Percentiles rank a stretch among this genome's conserved stretches.
These are phyloP conservation scores for Cassiopea andromeda DNA, from an alignment of 30 jellyfish, hydroid and myxozoan species.

Conservation along the genomic window DNA sequence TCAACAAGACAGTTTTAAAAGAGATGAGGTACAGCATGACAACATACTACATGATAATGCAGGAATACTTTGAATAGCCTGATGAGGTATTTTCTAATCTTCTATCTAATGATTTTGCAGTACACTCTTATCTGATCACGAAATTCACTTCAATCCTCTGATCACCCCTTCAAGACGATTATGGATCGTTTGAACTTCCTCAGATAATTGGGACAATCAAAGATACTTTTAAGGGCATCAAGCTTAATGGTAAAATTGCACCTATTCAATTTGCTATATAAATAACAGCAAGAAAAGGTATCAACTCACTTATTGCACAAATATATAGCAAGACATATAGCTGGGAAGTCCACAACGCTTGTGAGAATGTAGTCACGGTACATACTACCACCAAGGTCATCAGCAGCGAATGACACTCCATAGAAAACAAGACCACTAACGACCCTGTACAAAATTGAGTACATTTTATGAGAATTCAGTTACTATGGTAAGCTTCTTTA, in stretches of 20 bases:
- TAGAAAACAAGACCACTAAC: constrained; percentile 67
- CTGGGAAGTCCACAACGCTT: constrained; percentile 70
- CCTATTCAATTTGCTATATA: background rate
- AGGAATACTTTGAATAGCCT: no score
- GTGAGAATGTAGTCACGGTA: constrained; percentile 72
- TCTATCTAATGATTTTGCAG: background rate
- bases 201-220: no score
- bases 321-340: constrained; percentile 44
- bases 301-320: constrained; percentile 60
- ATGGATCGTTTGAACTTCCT: background rate
- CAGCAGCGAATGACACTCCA: constrained; percentile 73
- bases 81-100: background rate
- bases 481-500: no score
- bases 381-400: constrained; percentile 70
- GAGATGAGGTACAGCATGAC: no score
- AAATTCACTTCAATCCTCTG: background rate
- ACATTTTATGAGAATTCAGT: no score
- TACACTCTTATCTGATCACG: background rate
- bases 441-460: constrained; percentile 22
- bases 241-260: background rate
- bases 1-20: no score
- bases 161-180: background rate
- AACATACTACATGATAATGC: no score
- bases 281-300: background rate
- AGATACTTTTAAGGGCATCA: no score